Evolutionary conservation across 2,888 invertebrate species (phyloP).

Genomic region (Hecatera dysodea): DNA sequence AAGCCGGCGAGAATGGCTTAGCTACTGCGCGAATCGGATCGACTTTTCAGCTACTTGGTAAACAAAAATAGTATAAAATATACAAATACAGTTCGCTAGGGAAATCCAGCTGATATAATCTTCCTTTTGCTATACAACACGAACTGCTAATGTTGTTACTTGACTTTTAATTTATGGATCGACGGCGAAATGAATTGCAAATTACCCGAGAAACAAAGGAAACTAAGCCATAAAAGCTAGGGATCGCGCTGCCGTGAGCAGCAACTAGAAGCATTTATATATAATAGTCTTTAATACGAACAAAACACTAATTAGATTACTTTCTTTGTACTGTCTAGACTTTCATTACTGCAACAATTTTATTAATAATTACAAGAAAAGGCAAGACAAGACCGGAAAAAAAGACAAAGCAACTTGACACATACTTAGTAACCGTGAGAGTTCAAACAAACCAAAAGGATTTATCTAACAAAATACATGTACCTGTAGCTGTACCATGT

Average conservation of each 20-base stretch:
- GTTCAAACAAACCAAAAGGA: not conserved
- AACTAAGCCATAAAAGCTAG: constrained; percentile 31
- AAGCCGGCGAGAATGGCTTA: constrained; percentile 11
- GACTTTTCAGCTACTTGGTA: constrained; percentile 11
- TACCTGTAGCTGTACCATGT: no score
- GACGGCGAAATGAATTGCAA: constrained; percentile 43
- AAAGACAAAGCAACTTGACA: not conserved
- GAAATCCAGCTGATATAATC: constrained; percentile 34
- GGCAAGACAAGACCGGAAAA: not conserved
- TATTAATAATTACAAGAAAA: no score
- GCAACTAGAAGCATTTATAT: constrained; percentile 47
- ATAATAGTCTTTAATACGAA: constrained; percentile 26
- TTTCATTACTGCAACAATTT: not conserved
- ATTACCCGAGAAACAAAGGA: constrained; percentile 40
- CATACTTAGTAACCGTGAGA: not conserved
- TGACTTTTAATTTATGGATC: constrained; percentile 41
- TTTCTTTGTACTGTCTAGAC: constrained; percentile 17
- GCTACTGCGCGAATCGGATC: constrained; percentile 10
- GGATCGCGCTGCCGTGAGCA: constrained; percentile 13
- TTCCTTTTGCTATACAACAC: constrained; percentile 9
- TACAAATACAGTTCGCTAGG: not conserved
- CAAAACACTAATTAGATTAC: constrained; percentile 32
- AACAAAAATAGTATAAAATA: constrained; percentile 4
- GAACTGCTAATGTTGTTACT: constrained; percentile 31
- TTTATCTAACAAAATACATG: no score